A percentile compares a stretch with the other conserved stretches of the same genome.
phyloP scores from a whole-genome alignment of 2,797 vertebrate genomes.

The Sebastes umbrosus region DNA sequence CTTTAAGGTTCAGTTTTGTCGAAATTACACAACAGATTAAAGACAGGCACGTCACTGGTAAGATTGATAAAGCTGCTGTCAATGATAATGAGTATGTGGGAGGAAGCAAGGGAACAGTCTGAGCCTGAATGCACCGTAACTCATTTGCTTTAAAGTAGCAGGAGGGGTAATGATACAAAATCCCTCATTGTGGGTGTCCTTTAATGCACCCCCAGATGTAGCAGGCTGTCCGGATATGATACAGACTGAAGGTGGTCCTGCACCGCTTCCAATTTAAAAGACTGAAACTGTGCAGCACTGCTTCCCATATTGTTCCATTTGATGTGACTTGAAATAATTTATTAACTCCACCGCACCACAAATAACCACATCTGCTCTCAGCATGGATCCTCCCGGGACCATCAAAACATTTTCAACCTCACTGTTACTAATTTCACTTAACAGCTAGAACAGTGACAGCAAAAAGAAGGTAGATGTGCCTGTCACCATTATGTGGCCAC shows the following conservation, averaged over 20 bases:
- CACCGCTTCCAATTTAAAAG: slow-evolving; percentile 20
- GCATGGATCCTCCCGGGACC: slow-evolving; percentile 18
- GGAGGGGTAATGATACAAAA: neutral
- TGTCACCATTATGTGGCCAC: slow-evolving; percentile 12
- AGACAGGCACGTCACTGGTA: neutral
- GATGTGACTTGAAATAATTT: slow-evolving; percentile 25
- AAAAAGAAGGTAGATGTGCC: neutral
- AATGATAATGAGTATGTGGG: neutral
- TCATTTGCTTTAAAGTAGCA: slow-evolving; percentile 26
- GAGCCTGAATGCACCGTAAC: slow-evolving; percentile 1
- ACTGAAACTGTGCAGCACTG: slow-evolving; percentile 21
- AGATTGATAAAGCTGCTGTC: neutral
- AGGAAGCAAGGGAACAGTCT: neutral
- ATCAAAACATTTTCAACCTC: slow-evolving; percentile 20
- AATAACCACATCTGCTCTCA: slow-evolving; percentile 24
- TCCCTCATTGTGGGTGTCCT: neutral
- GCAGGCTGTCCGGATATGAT: neutral
- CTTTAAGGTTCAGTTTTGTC: neutral
- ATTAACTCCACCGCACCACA: slow-evolving; percentile 11
- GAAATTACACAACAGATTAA: neutral
- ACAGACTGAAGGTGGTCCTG: neutral
- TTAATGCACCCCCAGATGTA: neutral
- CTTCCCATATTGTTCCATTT: slow-evolving; percentile 14
- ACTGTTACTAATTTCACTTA: slow-evolving; percentile 26
- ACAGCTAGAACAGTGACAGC: slow-evolving; percentile 3